Percentiles rank a stretch among this genome's conserved stretches.
These are phyloP conservation scores for Trissolcus brochymenae DNA, from an alignment of 2,888 invertebrate genomes.

Conservation along the genomic window DNA sequence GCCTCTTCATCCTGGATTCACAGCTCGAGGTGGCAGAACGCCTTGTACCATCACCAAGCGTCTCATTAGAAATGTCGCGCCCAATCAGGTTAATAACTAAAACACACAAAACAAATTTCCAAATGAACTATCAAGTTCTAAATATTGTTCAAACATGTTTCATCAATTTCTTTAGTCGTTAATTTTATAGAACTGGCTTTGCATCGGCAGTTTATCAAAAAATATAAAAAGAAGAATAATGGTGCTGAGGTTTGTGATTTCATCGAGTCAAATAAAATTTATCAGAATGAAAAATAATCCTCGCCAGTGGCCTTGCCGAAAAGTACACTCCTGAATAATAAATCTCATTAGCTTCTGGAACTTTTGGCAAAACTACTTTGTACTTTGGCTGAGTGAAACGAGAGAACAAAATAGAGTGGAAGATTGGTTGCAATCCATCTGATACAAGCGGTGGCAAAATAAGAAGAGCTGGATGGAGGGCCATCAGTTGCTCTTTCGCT, in stretches of 20 bases:
- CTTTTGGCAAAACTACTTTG: background rate
- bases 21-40: slow-evolving; percentile 83
- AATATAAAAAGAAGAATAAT: background rate
- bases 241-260: background rate
- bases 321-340: background rate
- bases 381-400: slow-evolving; percentile 1
- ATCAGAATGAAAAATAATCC: background rate
- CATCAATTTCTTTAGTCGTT: background rate
- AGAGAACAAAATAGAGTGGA: background rate
- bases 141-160: no score
- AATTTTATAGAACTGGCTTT: background rate
- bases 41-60: slow-evolving; percentile 89
- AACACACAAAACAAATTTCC: background rate
- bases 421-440: background rate
- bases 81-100: slow-evolving; percentile 68
- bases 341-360: background rate
- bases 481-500: slow-evolving; percentile 8
- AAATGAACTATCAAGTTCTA: background rate
- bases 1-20: slow-evolving; percentile 76
- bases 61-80: slow-evolving; percentile 72
- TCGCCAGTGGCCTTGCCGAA: background rate
- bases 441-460: background rate
- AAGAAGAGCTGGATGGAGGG: background rate
- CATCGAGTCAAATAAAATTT: background rate
- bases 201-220: background rate